phyloP scores from a whole-genome alignment of 2,888 invertebrate genomes.

The Pherbina coryleti region DNA sequence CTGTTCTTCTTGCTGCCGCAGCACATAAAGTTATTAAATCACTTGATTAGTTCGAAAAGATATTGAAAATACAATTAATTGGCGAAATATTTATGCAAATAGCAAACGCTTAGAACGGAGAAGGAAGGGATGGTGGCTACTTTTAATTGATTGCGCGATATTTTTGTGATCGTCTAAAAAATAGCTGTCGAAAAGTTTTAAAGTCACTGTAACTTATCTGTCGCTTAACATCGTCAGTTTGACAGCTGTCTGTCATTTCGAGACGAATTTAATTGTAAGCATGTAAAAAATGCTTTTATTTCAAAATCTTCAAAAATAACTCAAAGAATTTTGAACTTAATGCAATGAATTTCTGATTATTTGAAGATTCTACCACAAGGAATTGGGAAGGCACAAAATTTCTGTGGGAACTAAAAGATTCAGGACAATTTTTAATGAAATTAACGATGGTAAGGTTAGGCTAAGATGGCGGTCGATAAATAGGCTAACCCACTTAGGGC shows the following conservation, averaged over 20 bases:
- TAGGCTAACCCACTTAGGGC: too few species aligned
- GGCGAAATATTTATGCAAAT: not conserved
- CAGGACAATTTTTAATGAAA: too few species aligned
- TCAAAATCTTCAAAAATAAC: too few species aligned
- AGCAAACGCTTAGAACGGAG: not conserved
- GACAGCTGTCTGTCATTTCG: not conserved
- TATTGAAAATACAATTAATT: not conserved
- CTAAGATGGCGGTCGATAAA: too few species aligned
- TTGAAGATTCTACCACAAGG: too few species aligned
- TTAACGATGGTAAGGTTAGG: too few species aligned
- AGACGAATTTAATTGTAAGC: not conserved
- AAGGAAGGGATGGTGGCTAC: not conserved
- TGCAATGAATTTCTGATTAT: too few species aligned
- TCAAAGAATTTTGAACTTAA: too few species aligned
- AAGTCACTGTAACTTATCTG: conserved; percentile 17
- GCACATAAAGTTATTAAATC: not conserved
- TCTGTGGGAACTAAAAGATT: too few species aligned
- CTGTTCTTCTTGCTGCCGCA: not conserved
- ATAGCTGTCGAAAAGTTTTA: not conserved
- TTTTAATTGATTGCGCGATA: too few species aligned
- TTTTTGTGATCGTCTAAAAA: not conserved
- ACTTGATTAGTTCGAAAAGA: conserved; percentile 7
- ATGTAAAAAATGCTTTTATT: not conserved
- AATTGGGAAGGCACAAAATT: too few species aligned
- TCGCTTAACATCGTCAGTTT: conserved; percentile 29